Base-by-base conservation (phyloP, 2,113 vertebrate species). In the Laterallus jamaicensis region DNA sequence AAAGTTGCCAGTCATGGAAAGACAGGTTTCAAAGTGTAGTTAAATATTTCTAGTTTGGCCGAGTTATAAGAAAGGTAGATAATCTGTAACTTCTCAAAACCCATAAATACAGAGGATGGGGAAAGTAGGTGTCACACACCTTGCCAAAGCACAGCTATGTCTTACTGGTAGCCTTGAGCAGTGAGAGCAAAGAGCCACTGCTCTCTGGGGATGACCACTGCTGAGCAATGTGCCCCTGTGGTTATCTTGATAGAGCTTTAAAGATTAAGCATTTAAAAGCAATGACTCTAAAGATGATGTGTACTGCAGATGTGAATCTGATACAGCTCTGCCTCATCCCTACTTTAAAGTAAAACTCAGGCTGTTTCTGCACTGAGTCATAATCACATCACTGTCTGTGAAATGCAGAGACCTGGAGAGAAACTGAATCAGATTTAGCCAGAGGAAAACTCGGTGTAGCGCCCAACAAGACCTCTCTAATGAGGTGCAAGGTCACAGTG, bases 181-280 rank as follows among this genome's bases (percentile, higher is more conserved):
- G 11, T 0, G 0, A 29, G 10, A 66, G 11, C 15, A 39, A 26
- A 60, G 37, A 64, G 10, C 9, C n/a, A 37, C 11, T 0, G 0
- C 67, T 39, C 52, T 39, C 11, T 22, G 52, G 71, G 17, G 3
- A 21, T 1, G 4, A 42, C 50, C 11, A 2, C 29, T 86, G 52
- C 47, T 4, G 3, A 79, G 40, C 37, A 58, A 32, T 50, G 29
- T 42, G 26, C 13, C 37, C 75, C 66, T 70, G 50, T 54, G 56
- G 11, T 74, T 67, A 60, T 15, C 78, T 15, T 67, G 42, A 62
- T 17, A 75, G 12, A 67, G 12, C 37, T 11, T 75, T 56, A 54
- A 67, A 79, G 75, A 59, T 5, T 32, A 13, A 68, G 64, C 29
- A 47, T 12, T 56, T 42, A 82, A 75, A 88, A 90, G 20, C 52